Evolutionary conservation across 2,797 vertebrate genomes (phyloP).

Genomic region (Tolypeutes matacus): DNA sequence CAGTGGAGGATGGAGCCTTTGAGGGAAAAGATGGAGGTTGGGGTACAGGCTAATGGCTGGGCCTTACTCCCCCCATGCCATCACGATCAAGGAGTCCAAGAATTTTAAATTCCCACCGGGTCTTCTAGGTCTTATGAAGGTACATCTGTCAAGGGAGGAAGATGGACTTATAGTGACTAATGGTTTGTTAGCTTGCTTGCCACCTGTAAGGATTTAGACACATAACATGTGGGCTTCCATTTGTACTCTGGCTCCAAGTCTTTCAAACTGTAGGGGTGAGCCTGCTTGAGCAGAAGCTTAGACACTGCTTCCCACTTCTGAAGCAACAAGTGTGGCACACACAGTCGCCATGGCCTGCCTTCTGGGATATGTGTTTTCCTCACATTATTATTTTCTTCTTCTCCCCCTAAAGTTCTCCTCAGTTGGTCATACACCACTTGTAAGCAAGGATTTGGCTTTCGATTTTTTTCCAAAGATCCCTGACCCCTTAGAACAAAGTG

Average conservation of each 20-base stretch:
- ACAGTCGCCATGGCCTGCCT: neutral
- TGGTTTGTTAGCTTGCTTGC: neutral
- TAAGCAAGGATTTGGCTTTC: slow-evolving; percentile 15
- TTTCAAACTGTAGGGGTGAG: neutral
- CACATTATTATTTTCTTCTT: slow-evolving; percentile 54
- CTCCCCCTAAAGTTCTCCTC: slow-evolving; percentile 1
- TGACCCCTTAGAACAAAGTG: neutral
- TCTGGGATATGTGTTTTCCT: slow-evolving; percentile 56
- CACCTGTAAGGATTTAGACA: slow-evolving; percentile 21
- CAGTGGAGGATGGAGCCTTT: neutral
- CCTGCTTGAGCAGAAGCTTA: neutral
- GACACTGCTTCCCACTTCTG: neutral
- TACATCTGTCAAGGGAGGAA: slow-evolving; percentile 45
- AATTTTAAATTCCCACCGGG: slow-evolving; percentile 24
- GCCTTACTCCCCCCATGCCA: neutral
- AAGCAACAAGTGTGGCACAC: neutral
- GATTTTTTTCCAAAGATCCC: slow-evolving; percentile 30
- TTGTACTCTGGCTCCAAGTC: neutral
- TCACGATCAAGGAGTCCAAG: neutral
- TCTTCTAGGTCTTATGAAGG: neutral
- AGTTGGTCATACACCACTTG: slow-evolving; percentile 40
- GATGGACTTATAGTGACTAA: neutral
- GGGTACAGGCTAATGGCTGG: neutral
- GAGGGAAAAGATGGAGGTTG: neutral
- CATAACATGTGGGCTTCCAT: neutral